phyloP scores from a whole-genome alignment of 2,888 invertebrate genomes.

The Luperina nickerlii region DNA sequence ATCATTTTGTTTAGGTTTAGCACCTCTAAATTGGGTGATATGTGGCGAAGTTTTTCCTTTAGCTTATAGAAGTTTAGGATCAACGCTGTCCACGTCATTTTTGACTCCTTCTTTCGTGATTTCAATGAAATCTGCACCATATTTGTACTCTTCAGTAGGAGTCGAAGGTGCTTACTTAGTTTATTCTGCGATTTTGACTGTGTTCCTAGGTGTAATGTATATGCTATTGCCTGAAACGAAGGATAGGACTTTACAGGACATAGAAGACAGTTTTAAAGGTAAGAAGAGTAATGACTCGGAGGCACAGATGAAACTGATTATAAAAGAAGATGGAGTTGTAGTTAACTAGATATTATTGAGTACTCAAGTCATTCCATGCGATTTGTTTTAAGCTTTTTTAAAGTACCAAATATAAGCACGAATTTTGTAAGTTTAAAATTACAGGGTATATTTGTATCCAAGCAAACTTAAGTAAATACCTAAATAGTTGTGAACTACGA shows the following conservation, averaged over 20 bases:
- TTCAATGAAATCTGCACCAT: conserved; percentile 88
- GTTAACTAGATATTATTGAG: conserved; percentile 30
- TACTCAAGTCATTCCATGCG: conserved; percentile 14
- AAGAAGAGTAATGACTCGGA: conserved; percentile 78
- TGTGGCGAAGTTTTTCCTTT: conserved; percentile 88
- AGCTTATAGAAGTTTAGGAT: conserved; percentile 86
- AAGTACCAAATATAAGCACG: conserved; percentile 45
- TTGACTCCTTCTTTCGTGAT: conserved; percentile 85
- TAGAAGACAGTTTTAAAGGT: conserved; percentile 87
- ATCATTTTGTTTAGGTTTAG: conserved; percentile 86
- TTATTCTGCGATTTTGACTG: conserved; percentile 81
- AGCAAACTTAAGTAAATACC: background rate
- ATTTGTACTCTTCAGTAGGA: conserved; percentile 85
- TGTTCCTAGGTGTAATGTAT: conserved; percentile 82
- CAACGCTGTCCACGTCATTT: conserved; percentile 86
- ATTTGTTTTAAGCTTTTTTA: conserved; percentile 18
- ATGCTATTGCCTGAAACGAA: conserved; percentile 85
- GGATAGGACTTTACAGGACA: conserved; percentile 86
- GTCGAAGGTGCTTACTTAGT: conserved; percentile 87
- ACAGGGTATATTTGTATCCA: conserved; percentile 28
- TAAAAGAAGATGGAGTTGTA: conserved; percentile 68
- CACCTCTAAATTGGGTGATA: conserved; percentile 87
- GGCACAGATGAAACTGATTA: conserved; percentile 83
- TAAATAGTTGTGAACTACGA: background rate
- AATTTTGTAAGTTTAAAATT: conserved; percentile 12